These are phyloP conservation scores for Holacanthella duospinosa DNA, from an alignment of 2,888 invertebrate genomes.

Conservation along the genomic window DNA sequence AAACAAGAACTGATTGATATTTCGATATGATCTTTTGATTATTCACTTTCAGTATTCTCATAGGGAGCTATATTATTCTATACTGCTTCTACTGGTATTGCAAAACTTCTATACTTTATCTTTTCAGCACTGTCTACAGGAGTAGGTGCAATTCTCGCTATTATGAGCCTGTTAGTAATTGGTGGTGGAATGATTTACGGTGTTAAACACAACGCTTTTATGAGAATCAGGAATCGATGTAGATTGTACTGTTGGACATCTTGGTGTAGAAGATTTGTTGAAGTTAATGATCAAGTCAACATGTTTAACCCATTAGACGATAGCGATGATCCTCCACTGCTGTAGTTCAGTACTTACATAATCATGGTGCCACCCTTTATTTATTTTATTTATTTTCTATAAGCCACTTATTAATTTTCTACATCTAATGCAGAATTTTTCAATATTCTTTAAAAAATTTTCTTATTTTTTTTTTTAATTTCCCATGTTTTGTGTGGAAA, in stretches of 20 bases:
- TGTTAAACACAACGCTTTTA: not conserved
- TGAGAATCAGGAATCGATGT: not conserved
- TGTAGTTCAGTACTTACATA: not conserved
- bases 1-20: not conserved
- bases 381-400: too few species aligned
- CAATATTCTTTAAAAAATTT: too few species aligned
- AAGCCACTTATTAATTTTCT: too few species aligned
- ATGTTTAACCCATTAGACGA: not conserved
- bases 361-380: too few species aligned
- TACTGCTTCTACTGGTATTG: too few species aligned
- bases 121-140: not conserved
- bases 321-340: not conserved
- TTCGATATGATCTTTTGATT: too few species aligned
- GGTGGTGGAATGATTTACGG: not conserved
- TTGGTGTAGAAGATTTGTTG: not conserved
- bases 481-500: too few species aligned
- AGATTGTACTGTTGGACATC: not conserved
- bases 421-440: too few species aligned
- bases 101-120: too few species aligned
- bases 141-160: not conserved
- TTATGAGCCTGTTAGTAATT: not conserved
- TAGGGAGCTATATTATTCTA: too few species aligned
- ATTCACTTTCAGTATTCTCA: too few species aligned
- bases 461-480: too few species aligned
- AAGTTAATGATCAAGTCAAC: not conserved